Percentiles rank a stretch among this genome's conserved stretches.
Conservation (phyloP, 2,888 invertebrate genomes). For the Copidosoma aretas region DNA sequence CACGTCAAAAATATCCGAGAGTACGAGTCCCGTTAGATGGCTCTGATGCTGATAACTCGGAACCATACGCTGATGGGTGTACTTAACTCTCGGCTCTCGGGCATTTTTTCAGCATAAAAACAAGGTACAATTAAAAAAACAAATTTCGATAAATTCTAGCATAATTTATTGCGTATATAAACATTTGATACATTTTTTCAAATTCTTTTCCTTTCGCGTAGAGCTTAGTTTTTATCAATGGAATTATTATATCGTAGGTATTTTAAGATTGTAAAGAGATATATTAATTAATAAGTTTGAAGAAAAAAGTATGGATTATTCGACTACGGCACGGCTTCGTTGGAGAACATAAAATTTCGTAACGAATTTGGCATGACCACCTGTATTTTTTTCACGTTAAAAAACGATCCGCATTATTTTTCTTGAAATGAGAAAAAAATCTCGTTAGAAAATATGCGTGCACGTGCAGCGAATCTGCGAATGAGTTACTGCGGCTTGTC, state of each 20-base stretch:
- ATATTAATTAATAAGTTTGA: constrained; percentile 49
- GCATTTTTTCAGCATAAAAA: no score
- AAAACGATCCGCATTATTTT: neutral
- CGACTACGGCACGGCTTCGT: constrained; percentile 15
- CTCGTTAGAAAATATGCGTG: neutral
- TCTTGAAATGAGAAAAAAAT: no score
- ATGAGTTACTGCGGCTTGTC: neutral
- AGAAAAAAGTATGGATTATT: constrained; percentile 21
- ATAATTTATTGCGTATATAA: constrained; percentile 60
- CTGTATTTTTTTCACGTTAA: neutral
- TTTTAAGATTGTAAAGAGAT: constrained; percentile 51
- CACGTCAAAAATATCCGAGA: no score
- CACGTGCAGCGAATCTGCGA: neutral
- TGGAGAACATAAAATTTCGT: constrained; percentile 40
- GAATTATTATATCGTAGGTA: constrained; percentile 49
- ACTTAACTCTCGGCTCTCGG: no score
- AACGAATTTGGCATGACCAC: constrained; percentile 53
- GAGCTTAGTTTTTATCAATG: constrained; percentile 54
- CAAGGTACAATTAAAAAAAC: neutral
- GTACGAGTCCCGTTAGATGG: no score
- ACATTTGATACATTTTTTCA: constrained; percentile 59
- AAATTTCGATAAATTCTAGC: constrained; percentile 49
- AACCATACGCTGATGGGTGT: no score
- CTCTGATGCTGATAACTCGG: no score
- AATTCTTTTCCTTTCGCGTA: constrained; percentile 45